Base-by-base conservation (phyloP, 2,113 vertebrate genomes). In the Solea solea region DNA sequence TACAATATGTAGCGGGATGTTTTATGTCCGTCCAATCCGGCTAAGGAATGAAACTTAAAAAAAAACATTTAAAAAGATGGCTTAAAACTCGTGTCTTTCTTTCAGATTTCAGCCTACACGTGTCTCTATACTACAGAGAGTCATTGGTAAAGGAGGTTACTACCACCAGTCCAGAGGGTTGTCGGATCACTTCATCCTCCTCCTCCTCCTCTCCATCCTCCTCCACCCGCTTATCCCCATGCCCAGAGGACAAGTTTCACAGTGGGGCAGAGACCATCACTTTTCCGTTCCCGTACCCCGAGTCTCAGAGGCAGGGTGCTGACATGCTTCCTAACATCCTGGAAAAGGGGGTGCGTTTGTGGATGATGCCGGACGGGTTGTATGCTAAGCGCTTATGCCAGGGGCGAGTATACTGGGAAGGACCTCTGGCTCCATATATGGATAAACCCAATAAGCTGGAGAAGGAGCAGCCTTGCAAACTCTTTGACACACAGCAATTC, bases 401-500 rank as follows among this genome's bases (percentile, higher is more conserved):
- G 76, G 95, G 96, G 76, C 90, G 96, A 45, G 94, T 99, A 77
- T 99, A 96, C 93, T 99, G 98, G 97, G 96, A 98, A 0, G 97
- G 97, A 45, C 97, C 98, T 2, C 90, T 97, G 84, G 96, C 96
- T 0, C 90, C 94, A 0, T 95, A 93, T 89, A 89, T 84, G 1
- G 98, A 98, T 82, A 93, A 95, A 45, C 96, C 97, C 85, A 99
- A 98, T 91, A 98, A 98, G 64, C 91, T 99, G 91, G 98, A 98
- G 90, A 93, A 98, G 80, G 97, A 98, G 70, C 95, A 97, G 84
- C 94, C 94, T 0, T 97, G 95, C 93, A 98, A 98, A 75, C 93
- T 99, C 46, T 96, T 99, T 57, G 97, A 99, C 78, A 98, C 96
- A 0, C 96, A 98, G 90, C 96, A 98, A 64, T 99, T 99, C 73